Percentiles rank a stretch among this genome's conserved stretches.
Conservation (phyloP, 2,888 invertebrate genomes). For the Melinaea marsaeus region DNA sequence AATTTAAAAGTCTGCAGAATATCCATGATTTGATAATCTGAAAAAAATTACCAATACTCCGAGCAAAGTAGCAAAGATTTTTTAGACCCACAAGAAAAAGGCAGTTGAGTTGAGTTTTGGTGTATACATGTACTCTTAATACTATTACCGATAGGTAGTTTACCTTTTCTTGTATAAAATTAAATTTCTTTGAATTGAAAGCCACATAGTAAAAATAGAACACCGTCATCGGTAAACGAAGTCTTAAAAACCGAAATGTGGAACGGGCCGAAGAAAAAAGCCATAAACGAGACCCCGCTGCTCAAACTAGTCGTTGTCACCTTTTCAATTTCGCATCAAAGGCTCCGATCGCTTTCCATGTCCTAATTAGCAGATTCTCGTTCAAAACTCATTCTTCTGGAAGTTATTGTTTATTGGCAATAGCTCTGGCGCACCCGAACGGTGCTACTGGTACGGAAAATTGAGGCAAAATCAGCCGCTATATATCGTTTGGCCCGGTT, state of each 20-base stretch:
- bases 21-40: too few species aligned
- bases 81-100: too few species aligned
- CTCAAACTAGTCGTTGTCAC: slow-evolving; percentile 49
- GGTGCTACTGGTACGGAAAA: slow-evolving; percentile 67
- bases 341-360: slow-evolving; percentile 65
- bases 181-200: too few species aligned
- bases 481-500: slow-evolving; percentile 46
- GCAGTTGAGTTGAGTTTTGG: too few species aligned
- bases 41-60: too few species aligned
- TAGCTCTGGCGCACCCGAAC: slow-evolving; percentile 53
- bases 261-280: neutral
- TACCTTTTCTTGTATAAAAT: too few species aligned
- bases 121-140: too few species aligned
- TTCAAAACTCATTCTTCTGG: slow-evolving; percentile 56
- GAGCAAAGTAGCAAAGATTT: too few species aligned
- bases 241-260: neutral
- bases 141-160: too few species aligned
- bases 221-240: neutral
- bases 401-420: slow-evolving; percentile 77
- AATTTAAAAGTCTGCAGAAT: too few species aligned
- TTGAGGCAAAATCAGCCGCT: slow-evolving; percentile 62
- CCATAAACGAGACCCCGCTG: neutral
- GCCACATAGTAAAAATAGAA: neutral
- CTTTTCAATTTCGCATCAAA: slow-evolving; percentile 71
- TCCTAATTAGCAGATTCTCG: slow-evolving; percentile 72